A percentile compares a stretch with the other conserved stretches of the same genome.
phyloP scores from a whole-genome alignment of 2,113 vertebrate species.

The Blennius ocellaris region DNA sequence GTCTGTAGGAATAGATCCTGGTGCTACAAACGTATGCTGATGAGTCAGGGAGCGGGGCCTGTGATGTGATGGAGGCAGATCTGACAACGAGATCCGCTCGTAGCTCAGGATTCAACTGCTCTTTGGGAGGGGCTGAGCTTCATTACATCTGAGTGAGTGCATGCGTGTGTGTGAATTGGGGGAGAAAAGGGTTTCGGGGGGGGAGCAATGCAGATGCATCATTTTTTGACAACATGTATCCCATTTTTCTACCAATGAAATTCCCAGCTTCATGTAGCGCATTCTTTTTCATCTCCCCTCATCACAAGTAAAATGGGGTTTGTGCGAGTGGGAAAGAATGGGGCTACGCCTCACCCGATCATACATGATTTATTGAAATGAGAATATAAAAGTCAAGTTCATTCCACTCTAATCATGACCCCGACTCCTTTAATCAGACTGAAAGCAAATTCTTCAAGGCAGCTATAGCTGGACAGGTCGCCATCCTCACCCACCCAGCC shows the following conservation, averaged over 20 bases:
- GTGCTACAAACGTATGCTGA: constrained; percentile 71
- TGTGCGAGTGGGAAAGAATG: background rate
- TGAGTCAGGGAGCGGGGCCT: constrained; percentile 69
- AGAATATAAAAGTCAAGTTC: constrained; percentile 40
- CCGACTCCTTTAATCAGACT: constrained; percentile 61
- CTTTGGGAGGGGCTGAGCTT: constrained; percentile 50
- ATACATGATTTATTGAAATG: constrained; percentile 66
- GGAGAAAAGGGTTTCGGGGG: background rate
- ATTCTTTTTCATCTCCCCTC: constrained; percentile 32
- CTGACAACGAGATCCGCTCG: constrained; percentile 70
- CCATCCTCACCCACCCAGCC: constrained; percentile 31
- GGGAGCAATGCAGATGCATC: constrained; percentile 39
- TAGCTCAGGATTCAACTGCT: constrained; percentile 52
- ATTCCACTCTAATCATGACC: constrained; percentile 59
- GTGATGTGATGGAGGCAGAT: constrained; percentile 72
- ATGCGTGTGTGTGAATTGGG: constrained; percentile 10
- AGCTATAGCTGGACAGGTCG: constrained; percentile 32
- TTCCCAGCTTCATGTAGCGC: constrained; percentile 27
- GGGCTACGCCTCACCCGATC: constrained; percentile 45
- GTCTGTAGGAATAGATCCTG: constrained; percentile 59
- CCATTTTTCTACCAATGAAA: constrained; percentile 35
- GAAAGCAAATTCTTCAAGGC: constrained; percentile 66
- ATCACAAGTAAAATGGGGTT: constrained; percentile 13
- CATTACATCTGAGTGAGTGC: constrained; percentile 9
- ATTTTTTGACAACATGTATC: constrained; percentile 44